A percentile compares a stretch with the other conserved stretches of the same genome.
Conservation (phyloP, 2,797 vertebrate species). For the Alosa sapidissima region DNA sequence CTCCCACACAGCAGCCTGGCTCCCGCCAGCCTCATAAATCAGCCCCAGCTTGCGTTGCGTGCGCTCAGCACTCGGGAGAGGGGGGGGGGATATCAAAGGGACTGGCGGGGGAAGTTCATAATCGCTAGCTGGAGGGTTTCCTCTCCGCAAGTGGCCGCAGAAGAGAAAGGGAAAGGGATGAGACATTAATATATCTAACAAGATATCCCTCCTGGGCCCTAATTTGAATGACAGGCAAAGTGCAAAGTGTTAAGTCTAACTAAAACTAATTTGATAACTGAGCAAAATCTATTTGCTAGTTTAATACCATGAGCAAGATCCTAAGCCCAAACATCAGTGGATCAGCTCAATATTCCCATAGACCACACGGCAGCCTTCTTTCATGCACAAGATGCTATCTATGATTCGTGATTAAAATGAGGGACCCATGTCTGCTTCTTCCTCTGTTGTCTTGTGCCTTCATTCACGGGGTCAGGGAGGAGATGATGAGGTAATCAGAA, state of each 20-base stretch:
- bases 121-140: slow-evolving; percentile 58
- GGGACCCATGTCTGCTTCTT: background rate
- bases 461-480: background rate
- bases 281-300: too few relatives aligned
- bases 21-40: slow-evolving; percentile 65
- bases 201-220: background rate
- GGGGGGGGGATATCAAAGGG: slow-evolving; percentile 55
- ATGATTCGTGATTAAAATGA: too few relatives aligned
- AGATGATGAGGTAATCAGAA: background rate
- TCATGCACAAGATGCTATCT: too few relatives aligned
- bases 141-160: slow-evolving; percentile 24
- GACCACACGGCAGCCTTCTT: too few relatives aligned
- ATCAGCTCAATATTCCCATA: too few relatives aligned
- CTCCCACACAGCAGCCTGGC: slow-evolving; percentile 52
- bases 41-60: slow-evolving; percentile 31
- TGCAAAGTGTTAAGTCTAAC: too few relatives aligned
- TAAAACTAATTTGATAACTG: too few relatives aligned
- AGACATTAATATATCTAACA: background rate
- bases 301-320: too few relatives aligned
- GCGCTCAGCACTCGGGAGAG: too few relatives aligned
- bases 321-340: too few relatives aligned
- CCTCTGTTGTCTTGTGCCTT: background rate
- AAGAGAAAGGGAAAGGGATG: background rate
- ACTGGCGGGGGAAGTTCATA: slow-evolving; percentile 58
- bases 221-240: too few relatives aligned